Conservation (phyloP, 1,140 invertebrate genomes). For the Conus betulinus region DNA sequence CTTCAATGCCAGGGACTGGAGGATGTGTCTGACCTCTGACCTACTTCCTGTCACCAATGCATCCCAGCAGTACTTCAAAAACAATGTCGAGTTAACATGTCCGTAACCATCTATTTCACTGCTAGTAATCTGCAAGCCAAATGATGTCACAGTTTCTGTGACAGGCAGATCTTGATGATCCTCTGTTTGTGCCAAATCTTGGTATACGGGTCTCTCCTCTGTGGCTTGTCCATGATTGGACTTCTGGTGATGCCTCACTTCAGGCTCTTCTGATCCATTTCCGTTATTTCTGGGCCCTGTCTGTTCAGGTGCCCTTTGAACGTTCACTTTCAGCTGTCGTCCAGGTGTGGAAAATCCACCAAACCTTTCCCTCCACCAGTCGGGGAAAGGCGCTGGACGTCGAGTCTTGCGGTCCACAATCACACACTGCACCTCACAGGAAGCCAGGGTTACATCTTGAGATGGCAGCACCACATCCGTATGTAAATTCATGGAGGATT, state of each 20-base stretch:
- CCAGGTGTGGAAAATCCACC: background rate
- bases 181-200: no score
- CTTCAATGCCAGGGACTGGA: background rate
- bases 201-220: background rate
- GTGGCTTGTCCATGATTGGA: background rate
- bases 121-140: background rate
- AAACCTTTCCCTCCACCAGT: conserved; percentile 10
- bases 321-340: conserved; percentile 8
- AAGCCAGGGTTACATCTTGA: background rate
- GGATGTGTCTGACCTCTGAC: background rate
- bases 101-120: background rate
- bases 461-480: background rate
- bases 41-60: background rate
- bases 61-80: background rate
- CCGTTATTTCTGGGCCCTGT: background rate
- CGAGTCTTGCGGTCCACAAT: background rate
- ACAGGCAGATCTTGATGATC: background rate
- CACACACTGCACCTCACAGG: background rate
- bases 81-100: background rate
- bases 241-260: background rate
- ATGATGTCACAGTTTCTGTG: background rate
- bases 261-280: background rate
- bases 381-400: background rate
- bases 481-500: background rate
- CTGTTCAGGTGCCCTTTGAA: background rate